Evolutionary conservation across 1,140 invertebrate genomes (phyloP).

Genomic region (Drosophila fuyamai): DNA sequence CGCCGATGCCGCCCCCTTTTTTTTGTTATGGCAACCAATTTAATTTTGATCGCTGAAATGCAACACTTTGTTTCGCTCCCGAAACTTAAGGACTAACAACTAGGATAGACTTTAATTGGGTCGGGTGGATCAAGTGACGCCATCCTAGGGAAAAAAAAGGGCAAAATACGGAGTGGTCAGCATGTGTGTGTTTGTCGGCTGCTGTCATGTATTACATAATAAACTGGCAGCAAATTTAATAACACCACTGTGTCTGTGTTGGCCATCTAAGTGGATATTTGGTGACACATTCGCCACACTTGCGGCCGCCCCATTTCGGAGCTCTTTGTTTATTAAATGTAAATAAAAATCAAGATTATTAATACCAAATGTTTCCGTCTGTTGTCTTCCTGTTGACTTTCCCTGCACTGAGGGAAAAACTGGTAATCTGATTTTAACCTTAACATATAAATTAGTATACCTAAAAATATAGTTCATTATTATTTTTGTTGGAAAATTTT

Average conservation of each 20-base stretch:
- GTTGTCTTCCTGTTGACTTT: conserved; percentile 21
- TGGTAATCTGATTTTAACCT: too few relatives aligned
- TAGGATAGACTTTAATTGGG: conserved; percentile 63
- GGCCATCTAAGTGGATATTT: conserved; percentile 63
- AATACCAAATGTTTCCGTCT: conserved; percentile 60
- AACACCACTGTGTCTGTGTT: conserved; percentile 41
- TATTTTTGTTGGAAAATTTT: too few relatives aligned
- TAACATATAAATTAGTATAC: too few relatives aligned
- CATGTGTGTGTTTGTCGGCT: conserved; percentile 19
- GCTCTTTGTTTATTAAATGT: conserved; percentile 79
- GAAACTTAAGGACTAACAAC: conserved; percentile 21
- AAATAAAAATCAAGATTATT: conserved; percentile 83
- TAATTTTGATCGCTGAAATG: conserved; percentile 71
- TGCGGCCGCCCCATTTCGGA: conserved; percentile 36
- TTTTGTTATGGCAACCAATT: conserved; percentile 64
- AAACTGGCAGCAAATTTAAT: conserved; percentile 80
- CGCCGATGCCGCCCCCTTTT: conserved; percentile 10
- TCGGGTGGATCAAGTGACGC: conserved; percentile 64
- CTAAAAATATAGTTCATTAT: too few relatives aligned
- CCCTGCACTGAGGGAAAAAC: conserved; percentile 1
- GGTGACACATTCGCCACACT: conserved; percentile 70
- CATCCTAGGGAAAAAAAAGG: conserved; percentile 42
- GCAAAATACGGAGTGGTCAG: conserved; percentile 2
- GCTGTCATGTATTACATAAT: conserved; percentile 79
- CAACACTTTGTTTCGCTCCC: conserved; percentile 44